These are phyloP conservation scores for Zosterops borbonicus DNA, from an alignment of 2,113 vertebrate genomes.

Conservation along the genomic window DNA sequence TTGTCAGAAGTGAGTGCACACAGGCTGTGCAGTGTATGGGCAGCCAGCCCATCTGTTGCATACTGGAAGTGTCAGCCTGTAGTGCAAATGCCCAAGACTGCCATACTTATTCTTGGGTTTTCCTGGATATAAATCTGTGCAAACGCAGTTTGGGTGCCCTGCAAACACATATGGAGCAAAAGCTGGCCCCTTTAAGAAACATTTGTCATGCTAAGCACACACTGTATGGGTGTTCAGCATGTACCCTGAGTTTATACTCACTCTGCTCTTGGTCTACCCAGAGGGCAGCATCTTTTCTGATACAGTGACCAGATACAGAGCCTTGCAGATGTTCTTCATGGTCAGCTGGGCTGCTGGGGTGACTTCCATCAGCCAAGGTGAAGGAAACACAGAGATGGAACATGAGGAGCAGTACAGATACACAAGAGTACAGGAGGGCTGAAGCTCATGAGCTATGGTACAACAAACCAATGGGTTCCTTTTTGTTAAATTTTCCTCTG, in stretches of 20 bases:
- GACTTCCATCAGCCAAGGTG: background rate
- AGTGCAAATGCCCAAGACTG: background rate
- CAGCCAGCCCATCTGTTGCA: background rate
- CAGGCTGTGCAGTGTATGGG: background rate
- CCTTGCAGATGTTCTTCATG: background rate
- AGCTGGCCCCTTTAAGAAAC: background rate
- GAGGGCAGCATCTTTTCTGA: background rate
- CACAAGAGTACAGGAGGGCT: background rate
- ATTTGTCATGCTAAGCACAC: background rate
- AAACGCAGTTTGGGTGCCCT: background rate
- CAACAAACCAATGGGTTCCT: background rate
- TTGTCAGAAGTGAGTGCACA: background rate
- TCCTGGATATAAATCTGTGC: background rate
- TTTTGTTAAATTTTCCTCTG: background rate
- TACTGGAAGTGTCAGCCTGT: background rate
- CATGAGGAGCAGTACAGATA: background rate
- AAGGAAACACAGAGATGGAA: background rate
- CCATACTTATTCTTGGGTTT: background rate
- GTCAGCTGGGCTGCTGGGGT: background rate
- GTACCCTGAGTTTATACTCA: background rate
- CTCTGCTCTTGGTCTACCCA: background rate
- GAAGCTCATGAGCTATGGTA: background rate
- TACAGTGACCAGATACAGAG: background rate
- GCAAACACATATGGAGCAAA: background rate
- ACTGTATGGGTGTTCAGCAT: background rate